Percentiles rank a stretch among this genome's conserved stretches.
Conservation (phyloP, 2,797 vertebrate genomes). For the Cyprinella venusta region DNA sequence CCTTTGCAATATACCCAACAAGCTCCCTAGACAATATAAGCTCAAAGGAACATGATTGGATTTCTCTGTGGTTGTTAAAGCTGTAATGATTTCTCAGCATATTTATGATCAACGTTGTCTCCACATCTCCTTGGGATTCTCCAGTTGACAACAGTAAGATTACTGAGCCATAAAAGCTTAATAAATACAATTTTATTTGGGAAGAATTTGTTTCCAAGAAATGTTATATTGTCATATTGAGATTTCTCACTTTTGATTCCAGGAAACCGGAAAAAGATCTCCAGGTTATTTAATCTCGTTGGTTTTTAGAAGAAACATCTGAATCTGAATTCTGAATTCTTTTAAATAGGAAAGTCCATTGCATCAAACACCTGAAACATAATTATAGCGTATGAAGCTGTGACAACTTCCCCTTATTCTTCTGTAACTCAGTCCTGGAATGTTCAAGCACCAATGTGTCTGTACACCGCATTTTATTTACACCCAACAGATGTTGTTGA, state of each 20-base stretch:
- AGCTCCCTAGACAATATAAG: not conserved
- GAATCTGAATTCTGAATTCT: too few species aligned
- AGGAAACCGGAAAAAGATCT: not conserved
- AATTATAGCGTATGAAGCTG: not conserved
- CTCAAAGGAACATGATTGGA: not conserved
- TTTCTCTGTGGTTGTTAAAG: not conserved
- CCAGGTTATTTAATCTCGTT: not conserved
- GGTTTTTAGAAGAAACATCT: not conserved
- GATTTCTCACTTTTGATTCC: not conserved
- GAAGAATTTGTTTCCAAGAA: not conserved
- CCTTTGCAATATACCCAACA: not conserved
- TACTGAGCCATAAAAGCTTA: not conserved
- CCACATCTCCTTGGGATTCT: not conserved
- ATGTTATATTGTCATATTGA: too few species aligned
- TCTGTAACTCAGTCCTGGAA: not conserved
- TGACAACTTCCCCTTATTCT: not conserved
- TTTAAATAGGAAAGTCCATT: not conserved
- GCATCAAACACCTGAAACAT: not conserved
- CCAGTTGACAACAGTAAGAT: not conserved
- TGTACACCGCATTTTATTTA: not conserved
- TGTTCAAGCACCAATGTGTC: not conserved
- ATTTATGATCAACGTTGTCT: not conserved
- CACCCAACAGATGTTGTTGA: not conserved
- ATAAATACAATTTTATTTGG: not conserved
- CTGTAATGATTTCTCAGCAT: constrained; percentile 7